Base-by-base conservation (phyloP, 2,888 invertebrate genomes). In the Lepeophtheirus nordmannii region DNA sequence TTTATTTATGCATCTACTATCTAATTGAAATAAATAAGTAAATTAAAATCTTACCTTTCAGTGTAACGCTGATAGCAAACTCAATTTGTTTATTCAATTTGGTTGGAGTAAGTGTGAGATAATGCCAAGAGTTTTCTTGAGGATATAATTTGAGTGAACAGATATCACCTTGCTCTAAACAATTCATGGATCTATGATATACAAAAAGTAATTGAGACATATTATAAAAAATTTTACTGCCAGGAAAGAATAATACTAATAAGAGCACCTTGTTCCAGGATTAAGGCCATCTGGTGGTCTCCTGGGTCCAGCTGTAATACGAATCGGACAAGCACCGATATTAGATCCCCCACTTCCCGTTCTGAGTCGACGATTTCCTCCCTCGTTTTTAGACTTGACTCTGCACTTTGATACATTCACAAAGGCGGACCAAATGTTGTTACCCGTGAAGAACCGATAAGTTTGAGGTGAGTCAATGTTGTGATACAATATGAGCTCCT, bases 121-220 rank as follows among this genome's bases (percentile, higher is more conserved):
- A 71, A 60, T 72, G 71, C 73, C 72, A 73, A 9, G 71, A 62
- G 30, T 71, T 69, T 65, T 70, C 72, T 58, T 70, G 70, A 12
- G 73, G 72, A 46, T 70, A 69, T 41, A 72, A 68, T n/a, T 70
- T 63, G 10, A 72, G 67, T 30, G 67, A 65, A 65, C 73, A 73
- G 10, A 62, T 67, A 61, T 69, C 67, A n/a, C 53, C 53, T 53
- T 53, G 53, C 53, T 53, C 20, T 30, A 30, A 30, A 30, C 30
- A 30, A 30, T 30, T 30, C 30, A 30, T 30, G 30, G 30, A 30
- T 7, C 30, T 30, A 30, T 7, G n/a, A n/a, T n/a, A 30, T 5
- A 30, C 7, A 30, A 5, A 30, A 30, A 30, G 30, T 7, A 30
- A 30, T 30, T 5, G 2, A 30, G 7, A 5, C 30, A 30, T 30